phyloP scores from a whole-genome alignment of 2,888 invertebrate species.

The Ichneumon xanthorius region DNA sequence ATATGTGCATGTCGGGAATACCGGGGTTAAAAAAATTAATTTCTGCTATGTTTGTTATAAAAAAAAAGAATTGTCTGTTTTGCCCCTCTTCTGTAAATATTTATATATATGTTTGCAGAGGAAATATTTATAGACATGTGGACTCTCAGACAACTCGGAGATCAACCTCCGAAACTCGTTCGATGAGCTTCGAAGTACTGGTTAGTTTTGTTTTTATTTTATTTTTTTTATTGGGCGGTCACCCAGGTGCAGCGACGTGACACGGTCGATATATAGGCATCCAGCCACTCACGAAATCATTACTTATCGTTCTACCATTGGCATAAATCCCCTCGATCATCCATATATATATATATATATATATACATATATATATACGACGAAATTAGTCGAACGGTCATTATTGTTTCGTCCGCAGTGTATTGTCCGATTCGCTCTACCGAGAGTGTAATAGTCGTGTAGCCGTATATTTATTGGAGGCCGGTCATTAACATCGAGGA shows the following conservation, averaged over 20 bases:
- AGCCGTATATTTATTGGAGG: constrained; percentile 31
- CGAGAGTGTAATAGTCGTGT: not conserved
- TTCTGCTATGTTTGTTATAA: too few relatives aligned
- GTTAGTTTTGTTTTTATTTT: not conserved
- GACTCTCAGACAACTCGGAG: not conserved
- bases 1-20: not conserved
- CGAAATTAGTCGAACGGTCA: constrained; percentile 27
- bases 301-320: constrained; percentile 29
- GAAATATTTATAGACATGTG: not conserved
- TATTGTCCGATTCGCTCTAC: not conserved
- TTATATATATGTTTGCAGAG: not conserved
- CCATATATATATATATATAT: not conserved
- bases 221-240: constrained; percentile 21
- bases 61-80: too few relatives aligned
- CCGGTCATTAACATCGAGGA: constrained; percentile 34
- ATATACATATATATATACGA: not conserved
- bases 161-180: not conserved
- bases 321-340: constrained; percentile 19
- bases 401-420: constrained; percentile 6
- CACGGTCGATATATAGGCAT: not conserved
- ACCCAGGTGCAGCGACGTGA: constrained; percentile 30
- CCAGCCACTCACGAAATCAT: constrained; percentile 29
- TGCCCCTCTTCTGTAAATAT: too few relatives aligned
- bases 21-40: not conserved
- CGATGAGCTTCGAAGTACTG: not conserved